Evolutionary conservation across 2,888 invertebrate genomes (phyloP).

Genomic region (Schizaphis graminum): DNA sequence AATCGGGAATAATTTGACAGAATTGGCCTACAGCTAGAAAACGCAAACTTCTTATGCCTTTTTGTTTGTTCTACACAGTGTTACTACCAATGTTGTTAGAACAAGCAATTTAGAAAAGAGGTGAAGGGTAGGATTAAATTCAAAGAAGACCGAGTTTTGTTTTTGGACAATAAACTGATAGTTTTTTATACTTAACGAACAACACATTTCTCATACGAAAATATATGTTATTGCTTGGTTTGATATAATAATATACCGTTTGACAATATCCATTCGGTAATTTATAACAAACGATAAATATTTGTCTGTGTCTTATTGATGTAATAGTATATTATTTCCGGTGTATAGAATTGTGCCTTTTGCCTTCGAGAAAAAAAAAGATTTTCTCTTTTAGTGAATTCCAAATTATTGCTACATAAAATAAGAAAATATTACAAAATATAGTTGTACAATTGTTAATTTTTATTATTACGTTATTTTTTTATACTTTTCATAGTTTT

Average conservation of each 20-base stretch:
- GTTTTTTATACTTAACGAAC: neutral
- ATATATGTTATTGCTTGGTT: slow-evolving; percentile 1
- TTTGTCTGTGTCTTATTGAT: neutral
- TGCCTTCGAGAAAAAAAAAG: neutral
- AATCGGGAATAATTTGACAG: slow-evolving; percentile 55
- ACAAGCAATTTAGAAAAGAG: neutral
- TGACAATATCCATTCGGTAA: neutral
- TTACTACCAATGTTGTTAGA: neutral
- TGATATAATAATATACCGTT: neutral
- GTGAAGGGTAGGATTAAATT: slow-evolving; percentile 34
- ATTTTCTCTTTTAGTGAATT: neutral
- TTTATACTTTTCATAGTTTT: neutral
- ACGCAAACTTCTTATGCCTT: neutral
- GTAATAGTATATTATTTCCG: neutral
- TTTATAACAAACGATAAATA: slow-evolving; percentile 26
- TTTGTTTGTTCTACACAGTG: neutral
- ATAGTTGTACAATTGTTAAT: neutral
- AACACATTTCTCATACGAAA: neutral
- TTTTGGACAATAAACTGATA: slow-evolving; percentile 23
- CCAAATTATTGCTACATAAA: neutral
- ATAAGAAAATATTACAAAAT: neutral
- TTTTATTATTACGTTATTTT: too few relatives aligned
- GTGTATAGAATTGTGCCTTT: neutral
- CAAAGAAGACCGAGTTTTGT: neutral
- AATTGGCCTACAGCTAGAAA: slow-evolving; percentile 8